phyloP scores from a whole-genome alignment of 1,140 invertebrate species.

The Drosophila parvula region DNA sequence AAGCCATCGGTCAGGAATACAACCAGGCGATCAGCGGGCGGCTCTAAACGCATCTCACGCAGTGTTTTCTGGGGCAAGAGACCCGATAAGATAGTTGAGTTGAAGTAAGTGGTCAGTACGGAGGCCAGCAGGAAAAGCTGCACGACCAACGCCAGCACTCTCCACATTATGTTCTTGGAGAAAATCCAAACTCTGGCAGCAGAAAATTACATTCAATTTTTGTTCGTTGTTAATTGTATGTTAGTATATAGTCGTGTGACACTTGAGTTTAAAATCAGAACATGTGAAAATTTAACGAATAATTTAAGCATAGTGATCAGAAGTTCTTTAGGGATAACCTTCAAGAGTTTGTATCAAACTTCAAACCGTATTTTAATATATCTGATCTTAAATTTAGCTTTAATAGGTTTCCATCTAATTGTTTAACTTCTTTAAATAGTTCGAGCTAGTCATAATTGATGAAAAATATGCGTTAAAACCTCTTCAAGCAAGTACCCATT shows the following conservation, averaged over 20 bases:
- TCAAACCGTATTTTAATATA: no score
- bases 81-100: constrained; percentile 86
- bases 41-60: constrained; percentile 72
- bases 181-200: not conserved
- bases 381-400: no score
- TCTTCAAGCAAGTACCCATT: not conserved
- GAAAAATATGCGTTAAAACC: no score
- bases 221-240: not conserved
- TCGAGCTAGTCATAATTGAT: not conserved
- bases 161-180: constrained; percentile 61
- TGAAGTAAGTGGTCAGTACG: constrained; percentile 87
- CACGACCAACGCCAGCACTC: constrained; percentile 70
- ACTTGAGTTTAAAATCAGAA: no score
- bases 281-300: no score
- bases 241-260: not conserved
- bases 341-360: no score
- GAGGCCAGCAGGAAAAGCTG: constrained; percentile 86
- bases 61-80: constrained; percentile 84
- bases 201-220: not conserved
- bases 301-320: no score
- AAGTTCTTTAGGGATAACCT: no score
- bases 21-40: constrained; percentile 90
- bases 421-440: not conserved
- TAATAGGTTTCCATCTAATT: no score
- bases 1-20: constrained; percentile 95